Conservation (phyloP, 2,797 vertebrate species). For the Anas flavirostris region DNA sequence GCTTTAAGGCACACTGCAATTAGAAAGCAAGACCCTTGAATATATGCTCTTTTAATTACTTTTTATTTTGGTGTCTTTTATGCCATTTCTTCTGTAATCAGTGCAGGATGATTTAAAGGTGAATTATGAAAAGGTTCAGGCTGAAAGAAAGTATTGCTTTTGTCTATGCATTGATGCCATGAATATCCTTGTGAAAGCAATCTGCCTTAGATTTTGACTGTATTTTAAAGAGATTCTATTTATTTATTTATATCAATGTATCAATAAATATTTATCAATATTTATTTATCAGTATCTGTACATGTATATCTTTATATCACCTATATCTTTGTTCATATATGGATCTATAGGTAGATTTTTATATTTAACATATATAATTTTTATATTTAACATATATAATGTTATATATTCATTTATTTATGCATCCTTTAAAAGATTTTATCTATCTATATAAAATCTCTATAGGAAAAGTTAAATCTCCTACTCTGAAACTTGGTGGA, state of each 20-base stretch:
- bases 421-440: not conserved
- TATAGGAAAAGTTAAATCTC: not conserved
- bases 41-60: not conserved
- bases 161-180: not conserved
- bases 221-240: not conserved
- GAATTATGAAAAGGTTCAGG: not conserved
- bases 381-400: not conserved
- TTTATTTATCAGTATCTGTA: too few species aligned
- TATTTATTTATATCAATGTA: too few species aligned
- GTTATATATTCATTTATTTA: not conserved
- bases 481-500: not conserved
- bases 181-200: not conserved
- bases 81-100: not conserved
- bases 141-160: not conserved
- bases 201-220: not conserved
- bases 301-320: not conserved
- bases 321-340: not conserved
- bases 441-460: not conserved
- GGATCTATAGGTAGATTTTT: not conserved
- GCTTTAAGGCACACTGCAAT: not conserved
- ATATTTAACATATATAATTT: not conserved
- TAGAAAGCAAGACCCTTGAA: not conserved
- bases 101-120: not conserved
- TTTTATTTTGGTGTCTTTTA: not conserved
- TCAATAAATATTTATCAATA: too few species aligned